Conservation (phyloP, 1,140 invertebrate genomes). For the Drosophila littoralis region DNA sequence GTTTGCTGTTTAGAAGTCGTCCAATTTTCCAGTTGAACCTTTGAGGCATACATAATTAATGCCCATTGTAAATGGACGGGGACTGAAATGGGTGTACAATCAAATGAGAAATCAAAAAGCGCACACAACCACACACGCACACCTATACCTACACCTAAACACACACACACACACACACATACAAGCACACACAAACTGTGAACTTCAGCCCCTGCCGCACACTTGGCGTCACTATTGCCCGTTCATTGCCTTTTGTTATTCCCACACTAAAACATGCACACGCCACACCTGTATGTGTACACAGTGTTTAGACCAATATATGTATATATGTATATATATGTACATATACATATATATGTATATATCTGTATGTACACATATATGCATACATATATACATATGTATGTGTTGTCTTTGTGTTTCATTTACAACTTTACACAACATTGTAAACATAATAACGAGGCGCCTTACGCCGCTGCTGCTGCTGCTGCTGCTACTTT, state of each 20-base stretch:
- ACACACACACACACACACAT: constrained; percentile 7
- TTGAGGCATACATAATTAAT: constrained; percentile 62
- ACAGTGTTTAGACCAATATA: constrained; percentile 29
- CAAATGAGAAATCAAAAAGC: constrained; percentile 55
- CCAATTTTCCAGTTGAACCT: constrained; percentile 44
- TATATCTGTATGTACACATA: constrained; percentile 8
- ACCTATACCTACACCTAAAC: neutral
- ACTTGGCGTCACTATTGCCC: constrained; percentile 31
- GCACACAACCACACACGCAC: constrained; percentile 12
- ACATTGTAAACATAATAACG: constrained; percentile 67
- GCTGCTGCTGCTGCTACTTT: neutral
- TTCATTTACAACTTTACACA: constrained; percentile 66
- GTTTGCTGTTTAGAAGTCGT: constrained; percentile 29
- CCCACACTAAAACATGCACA: constrained; percentile 41
- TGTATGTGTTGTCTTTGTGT: constrained; percentile 57
- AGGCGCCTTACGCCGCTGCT: constrained; percentile 34
- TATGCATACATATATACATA: constrained; percentile 27
- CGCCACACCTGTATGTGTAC: constrained; percentile 41
- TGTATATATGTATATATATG: constrained; percentile 11
- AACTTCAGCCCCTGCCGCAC: constrained; percentile 33
- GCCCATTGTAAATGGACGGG: constrained; percentile 42
- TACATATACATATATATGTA: neutral
- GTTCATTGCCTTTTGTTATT: constrained; percentile 62
- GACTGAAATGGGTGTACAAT: constrained; percentile 39
- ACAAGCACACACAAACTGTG: constrained; percentile 10